Percentiles rank a stretch among this genome's conserved stretches.
phyloP scores from a whole-genome alignment of 2,113 vertebrate species.

The Alectura lathami region DNA sequence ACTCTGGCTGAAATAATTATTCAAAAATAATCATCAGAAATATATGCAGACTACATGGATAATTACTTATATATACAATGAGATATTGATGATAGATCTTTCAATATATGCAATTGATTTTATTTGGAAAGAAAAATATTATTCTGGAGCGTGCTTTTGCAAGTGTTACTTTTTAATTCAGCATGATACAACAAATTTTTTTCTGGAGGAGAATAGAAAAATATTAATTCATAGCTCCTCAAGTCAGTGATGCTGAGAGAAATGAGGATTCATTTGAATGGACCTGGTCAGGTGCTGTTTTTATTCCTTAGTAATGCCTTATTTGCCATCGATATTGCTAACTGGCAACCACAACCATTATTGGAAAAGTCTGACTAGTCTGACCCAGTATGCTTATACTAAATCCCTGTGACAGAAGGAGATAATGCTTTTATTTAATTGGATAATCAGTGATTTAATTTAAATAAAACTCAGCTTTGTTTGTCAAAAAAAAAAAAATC shows the following conservation, averaged over 20 bases:
- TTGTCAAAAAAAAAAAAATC: neutral
- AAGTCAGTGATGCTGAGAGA: neutral
- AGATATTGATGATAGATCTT: neutral
- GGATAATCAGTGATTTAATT: neutral
- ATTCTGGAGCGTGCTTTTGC: neutral
- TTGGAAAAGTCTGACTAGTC: neutral
- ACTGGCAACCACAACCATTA: neutral
- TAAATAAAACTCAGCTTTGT: conserved; percentile 33
- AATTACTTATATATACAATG: neutral
- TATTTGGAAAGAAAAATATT: neutral
- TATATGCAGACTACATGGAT: neutral
- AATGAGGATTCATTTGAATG: neutral
- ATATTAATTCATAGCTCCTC: neutral
- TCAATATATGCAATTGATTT: neutral
- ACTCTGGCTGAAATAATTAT: neutral
- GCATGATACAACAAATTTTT: neutral
- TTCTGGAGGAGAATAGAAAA: neutral
- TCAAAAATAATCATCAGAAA: neutral
- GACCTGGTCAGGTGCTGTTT: neutral
- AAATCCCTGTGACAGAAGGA: neutral
- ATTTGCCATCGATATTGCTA: neutral
- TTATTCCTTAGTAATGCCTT: neutral
- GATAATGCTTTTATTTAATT: conserved; percentile 29
- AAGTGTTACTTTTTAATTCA: neutral
- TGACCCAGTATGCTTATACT: neutral